Evolutionary conservation across 2,888 invertebrate genomes (phyloP).

Genomic region (Leistus spinibarbis): DNA sequence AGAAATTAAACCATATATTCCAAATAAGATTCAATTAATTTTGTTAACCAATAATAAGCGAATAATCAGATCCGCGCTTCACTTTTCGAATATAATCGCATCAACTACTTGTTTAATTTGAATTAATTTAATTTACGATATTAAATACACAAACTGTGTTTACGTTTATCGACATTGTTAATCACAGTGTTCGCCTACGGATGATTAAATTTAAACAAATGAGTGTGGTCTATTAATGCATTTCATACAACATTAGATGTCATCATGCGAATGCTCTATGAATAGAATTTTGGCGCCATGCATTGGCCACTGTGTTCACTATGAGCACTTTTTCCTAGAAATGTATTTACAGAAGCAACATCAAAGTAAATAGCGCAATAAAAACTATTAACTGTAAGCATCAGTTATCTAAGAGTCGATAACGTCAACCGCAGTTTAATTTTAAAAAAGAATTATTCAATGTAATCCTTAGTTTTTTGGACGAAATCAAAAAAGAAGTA

Average conservation of each 20-base stretch:
- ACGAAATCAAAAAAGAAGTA: no score
- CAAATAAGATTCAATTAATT: no score
- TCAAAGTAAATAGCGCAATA: background rate
- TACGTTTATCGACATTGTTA: no score
- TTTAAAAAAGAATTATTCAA: no score
- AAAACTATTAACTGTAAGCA: background rate
- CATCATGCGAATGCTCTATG: background rate
- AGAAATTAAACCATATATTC: no score
- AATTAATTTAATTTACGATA: background rate
- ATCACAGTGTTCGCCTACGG: background rate
- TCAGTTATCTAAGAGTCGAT: no score
- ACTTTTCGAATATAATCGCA: background rate
- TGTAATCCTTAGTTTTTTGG: no score
- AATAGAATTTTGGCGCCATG: conserved; percentile 9
- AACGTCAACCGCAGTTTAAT: no score
- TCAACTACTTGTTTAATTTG: background rate
- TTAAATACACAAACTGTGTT: background rate
- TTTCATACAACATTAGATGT: conserved; percentile 1
- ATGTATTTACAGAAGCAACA: background rate
- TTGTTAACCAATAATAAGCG: no score
- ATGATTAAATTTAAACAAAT: conserved; percentile 4
- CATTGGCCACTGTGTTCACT: background rate
- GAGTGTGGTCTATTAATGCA: background rate
- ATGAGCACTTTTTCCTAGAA: background rate
- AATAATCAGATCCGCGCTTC: background rate